These are phyloP conservation scores for Oscheius sp. DNA, from an alignment of 2,888 invertebrate species.

Conservation along the genomic window DNA sequence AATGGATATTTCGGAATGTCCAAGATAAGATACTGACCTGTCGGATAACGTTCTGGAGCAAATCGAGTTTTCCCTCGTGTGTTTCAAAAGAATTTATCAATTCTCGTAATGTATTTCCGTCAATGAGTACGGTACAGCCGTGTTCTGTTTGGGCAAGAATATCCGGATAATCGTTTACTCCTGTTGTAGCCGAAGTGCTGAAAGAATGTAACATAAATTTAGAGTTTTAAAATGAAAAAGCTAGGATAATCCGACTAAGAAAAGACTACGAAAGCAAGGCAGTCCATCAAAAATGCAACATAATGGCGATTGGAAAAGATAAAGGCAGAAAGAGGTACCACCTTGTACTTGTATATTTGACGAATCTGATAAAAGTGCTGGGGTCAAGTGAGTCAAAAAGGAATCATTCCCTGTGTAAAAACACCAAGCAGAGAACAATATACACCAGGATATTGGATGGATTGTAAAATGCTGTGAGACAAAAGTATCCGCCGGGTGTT, in stretches of 20 bases:
- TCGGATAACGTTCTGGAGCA: slow-evolving; percentile 64
- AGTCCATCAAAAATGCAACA: slow-evolving; percentile 5
- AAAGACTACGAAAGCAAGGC: neutral
- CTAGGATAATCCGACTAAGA: neutral
- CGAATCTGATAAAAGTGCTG: slow-evolving; percentile 30
- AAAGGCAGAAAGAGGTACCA: slow-evolving; percentile 19
- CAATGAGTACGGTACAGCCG: slow-evolving; percentile 68
- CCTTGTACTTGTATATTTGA: slow-evolving; percentile 30
- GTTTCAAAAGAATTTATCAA: slow-evolving; percentile 59
- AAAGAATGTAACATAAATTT: slow-evolving; percentile 38
- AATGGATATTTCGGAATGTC: neutral
- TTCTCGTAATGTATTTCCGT: slow-evolving; percentile 62
- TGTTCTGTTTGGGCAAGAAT: slow-evolving; percentile 70
- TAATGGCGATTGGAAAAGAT: neutral
- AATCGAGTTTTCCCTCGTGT: slow-evolving; percentile 59
- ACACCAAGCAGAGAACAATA: neutral
- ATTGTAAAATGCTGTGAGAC: neutral
- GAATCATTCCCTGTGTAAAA: neutral
- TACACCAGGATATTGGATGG: slow-evolving; percentile 1
- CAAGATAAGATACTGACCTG: slow-evolving; percentile 48
- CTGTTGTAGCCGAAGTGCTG: slow-evolving; percentile 65
- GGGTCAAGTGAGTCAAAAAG: slow-evolving; percentile 13
- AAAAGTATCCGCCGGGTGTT: slow-evolving; percentile 16
- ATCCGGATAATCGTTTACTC: slow-evolving; percentile 64
- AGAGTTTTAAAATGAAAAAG: neutral